Base-by-base conservation (phyloP, 2,888 invertebrate genomes). In the Drosophila recens region DNA sequence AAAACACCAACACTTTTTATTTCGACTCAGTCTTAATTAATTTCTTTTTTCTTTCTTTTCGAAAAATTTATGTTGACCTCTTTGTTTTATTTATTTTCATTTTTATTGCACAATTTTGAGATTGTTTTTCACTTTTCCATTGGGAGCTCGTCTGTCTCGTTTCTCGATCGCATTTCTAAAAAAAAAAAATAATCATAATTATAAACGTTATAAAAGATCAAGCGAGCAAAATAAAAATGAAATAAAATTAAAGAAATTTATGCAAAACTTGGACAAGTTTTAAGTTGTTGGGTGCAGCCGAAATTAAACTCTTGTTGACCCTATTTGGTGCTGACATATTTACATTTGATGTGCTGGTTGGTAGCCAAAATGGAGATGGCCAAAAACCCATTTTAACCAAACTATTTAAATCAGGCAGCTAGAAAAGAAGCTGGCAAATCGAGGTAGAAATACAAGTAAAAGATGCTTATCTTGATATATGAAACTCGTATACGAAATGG, bases 71-170 rank as follows among this genome's bases (percentile, higher is more conserved):
- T 67, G 52, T 68, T 67, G 71, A 71, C 80, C 58, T 59, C 45
- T 74, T 71, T 57, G 53, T 70, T 65, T 70, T 38, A 48, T 53
- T 69, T 63, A 42, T 17, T 70, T 74, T 65, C 23, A 42, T 74
- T 72, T 58, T 81, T 81, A 81, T 84, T 83, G 83, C 77, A 81
- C 81, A 66, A 58, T 77, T 67, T 71, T 63, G 23, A 56, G 73
- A 67, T 67, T 64, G 71, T 79, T 82, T 79, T 76, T 74, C 80
- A 74, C 71, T 74, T 81, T 73, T 81, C 66, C 77, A 62, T 9
- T 58, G 52, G 40, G 43, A 17, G 45, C 51, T 52, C 36, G 51
- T 45, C 52, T 69, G 72, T 70, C 71, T 74, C 27, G 53, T 11
- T 80, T 82, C 74, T 73, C 72, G 73, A 67, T 72, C 52, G 67